phyloP scores from a whole-genome alignment of 1,140 invertebrate species.

The Elysia chlorotica region DNA sequence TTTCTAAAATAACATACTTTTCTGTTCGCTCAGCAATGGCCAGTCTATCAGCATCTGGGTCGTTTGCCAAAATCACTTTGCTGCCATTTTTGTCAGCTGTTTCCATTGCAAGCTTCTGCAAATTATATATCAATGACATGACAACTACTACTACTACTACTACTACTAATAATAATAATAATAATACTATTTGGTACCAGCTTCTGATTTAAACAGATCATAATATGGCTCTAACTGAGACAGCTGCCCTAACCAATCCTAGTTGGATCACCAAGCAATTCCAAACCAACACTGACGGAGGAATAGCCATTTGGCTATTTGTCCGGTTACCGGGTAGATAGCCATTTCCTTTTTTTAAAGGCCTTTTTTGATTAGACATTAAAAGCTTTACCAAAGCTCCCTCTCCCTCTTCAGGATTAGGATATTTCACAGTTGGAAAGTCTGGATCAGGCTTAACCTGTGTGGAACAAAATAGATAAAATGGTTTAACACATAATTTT shows the following conservation, averaged over 20 bases:
- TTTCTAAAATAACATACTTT: conserved; percentile 22
- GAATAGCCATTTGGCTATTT: not conserved
- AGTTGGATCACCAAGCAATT: not conserved
- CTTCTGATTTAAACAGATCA: too few relatives aligned
- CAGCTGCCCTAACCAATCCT: too few relatives aligned
- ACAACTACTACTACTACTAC: too few relatives aligned
- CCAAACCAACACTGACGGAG: not conserved
- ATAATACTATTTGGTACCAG: too few relatives aligned
- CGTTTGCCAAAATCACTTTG: conserved; percentile 90
- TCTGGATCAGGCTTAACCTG: conserved; percentile 92
- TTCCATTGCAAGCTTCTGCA: conserved; percentile 77
- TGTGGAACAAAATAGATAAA: too few relatives aligned
- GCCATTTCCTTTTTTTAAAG: too few relatives aligned
- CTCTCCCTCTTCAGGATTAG: conserved; percentile 97
- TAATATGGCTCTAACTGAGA: too few relatives aligned
- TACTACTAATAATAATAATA: too few relatives aligned
- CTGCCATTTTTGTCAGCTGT: conserved; percentile 77
- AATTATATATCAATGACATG: too few relatives aligned
- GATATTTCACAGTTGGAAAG: conserved; percentile 95
- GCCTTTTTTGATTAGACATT: too few relatives aligned
- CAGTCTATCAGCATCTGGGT: conserved; percentile 97
- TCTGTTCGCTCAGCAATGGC: conserved; percentile 80
- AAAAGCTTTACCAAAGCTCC: conserved; percentile 78
- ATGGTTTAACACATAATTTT: too few relatives aligned
- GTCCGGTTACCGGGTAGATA: not conserved